phyloP scores from a whole-genome alignment of 2,113 vertebrate genomes.

The Varanus komodoensis region DNA sequence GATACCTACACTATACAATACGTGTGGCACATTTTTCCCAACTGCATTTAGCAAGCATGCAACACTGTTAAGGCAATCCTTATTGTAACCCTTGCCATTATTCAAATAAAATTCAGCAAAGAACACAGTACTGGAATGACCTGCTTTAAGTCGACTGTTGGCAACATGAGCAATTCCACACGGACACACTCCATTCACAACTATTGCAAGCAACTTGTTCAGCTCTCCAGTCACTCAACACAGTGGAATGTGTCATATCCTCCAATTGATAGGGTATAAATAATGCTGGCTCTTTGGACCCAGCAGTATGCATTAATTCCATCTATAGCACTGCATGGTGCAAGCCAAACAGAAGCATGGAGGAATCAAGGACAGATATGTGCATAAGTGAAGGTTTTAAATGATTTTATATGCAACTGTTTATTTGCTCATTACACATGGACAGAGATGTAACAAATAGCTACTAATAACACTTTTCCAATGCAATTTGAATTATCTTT shows the following conservation, averaged over 20 bases:
- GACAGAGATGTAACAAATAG: background rate
- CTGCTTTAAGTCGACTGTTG: background rate
- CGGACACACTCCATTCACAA: background rate
- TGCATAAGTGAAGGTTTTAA: background rate
- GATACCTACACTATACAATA: background rate
- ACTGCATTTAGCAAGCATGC: background rate
- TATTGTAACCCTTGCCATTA: background rate
- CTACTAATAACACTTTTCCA: constrained; percentile 36
- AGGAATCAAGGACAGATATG: background rate
- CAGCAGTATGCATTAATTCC: background rate
- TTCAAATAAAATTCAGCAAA: background rate
- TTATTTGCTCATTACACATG: background rate
- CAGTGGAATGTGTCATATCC: background rate
- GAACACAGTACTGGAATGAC: background rate
- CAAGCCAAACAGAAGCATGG: background rate
- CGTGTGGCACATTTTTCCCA: background rate
- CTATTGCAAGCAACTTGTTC: background rate
- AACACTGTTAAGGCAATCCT: background rate
- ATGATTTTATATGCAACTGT: constrained; percentile 5
- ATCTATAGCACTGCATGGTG: background rate
- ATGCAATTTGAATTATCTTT: constrained; percentile 45
- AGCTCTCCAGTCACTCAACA: background rate
- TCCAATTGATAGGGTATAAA: background rate
- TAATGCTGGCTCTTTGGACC: background rate
- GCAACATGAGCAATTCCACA: background rate